phyloP scores from a whole-genome alignment of 2,113 vertebrate species.

The Sylvietta virens region DNA sequence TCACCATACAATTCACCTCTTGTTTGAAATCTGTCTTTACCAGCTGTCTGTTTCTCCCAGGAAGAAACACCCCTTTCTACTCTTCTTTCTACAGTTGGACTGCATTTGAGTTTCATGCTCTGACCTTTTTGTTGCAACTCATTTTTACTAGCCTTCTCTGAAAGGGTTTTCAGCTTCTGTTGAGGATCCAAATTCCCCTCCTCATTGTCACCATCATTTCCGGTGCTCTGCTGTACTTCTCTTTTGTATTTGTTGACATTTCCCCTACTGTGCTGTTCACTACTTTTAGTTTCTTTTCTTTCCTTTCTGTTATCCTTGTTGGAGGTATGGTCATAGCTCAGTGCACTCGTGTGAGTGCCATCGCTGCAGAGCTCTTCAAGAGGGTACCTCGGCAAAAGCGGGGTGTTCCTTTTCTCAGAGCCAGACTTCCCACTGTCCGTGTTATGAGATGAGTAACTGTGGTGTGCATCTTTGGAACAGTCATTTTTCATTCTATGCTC shows the following conservation, averaged over 20 bases:
- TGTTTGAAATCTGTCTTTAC: conserved; percentile 59
- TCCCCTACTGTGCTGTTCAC: conserved; percentile 38
- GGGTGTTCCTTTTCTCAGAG: conserved; percentile 60
- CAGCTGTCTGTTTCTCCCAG: conserved; percentile 63
- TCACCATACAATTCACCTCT: conserved; percentile 51
- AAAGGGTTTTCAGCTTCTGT: conserved; percentile 36
- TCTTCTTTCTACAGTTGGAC: conserved; percentile 46
- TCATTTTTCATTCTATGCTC: conserved; percentile 61
- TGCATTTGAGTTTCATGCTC: conserved; percentile 51
- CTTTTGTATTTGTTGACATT: conserved; percentile 50
- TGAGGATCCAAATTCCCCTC: conserved; percentile 33
- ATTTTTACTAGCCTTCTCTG: conserved; percentile 62
- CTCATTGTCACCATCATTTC: conserved; percentile 35
- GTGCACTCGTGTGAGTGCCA: background rate
- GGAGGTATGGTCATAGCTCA: conserved; percentile 36
- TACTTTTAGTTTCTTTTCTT: conserved; percentile 61
- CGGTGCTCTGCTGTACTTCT: conserved; percentile 5
- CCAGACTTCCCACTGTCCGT: conserved; percentile 44
- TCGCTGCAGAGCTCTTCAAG: conserved; percentile 49
- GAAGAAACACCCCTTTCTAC: conserved; percentile 36
- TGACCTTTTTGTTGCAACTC: conserved; percentile 63
- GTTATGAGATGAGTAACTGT: conserved; percentile 40
- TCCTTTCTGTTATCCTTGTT: conserved; percentile 64
- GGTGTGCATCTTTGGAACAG: conserved; percentile 49
- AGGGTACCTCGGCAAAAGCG: background rate